Base-by-base conservation (phyloP, 1,140 invertebrate genomes). In the Lasaia peninsularis region DNA sequence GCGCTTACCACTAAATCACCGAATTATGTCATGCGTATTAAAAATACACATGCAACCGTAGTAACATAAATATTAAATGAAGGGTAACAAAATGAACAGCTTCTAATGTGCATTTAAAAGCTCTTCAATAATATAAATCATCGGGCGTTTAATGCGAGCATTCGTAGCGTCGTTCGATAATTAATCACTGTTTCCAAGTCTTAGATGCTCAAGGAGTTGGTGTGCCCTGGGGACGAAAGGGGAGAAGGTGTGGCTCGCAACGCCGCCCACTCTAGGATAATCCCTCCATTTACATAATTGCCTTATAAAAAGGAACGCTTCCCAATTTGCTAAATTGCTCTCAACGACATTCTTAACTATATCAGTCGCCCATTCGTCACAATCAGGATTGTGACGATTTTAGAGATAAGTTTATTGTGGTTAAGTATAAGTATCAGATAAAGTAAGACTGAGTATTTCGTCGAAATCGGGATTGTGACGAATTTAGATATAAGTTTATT, bases 221-320 rank as follows among this genome's bases (percentile, higher is more conserved):
- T 71, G 75, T 76, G 65, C 73, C 71, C 77, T 52, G 57, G 71
- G 69, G 75, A 73, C 64, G 73, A 75, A 77, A 79, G 77, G 79
- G 77, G 75, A 73, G 73, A 75, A 69, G 80, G 84, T 73, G 84
- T 78, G 82, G 75, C 76, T 66, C 71, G 65, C 67, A 73, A 78
- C 78, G 67, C 82, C 83, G 77, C 83, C 83, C 74, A 82, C 73
- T 74, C 69, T 75, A 67, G 77, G 75, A 85, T 86, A 86, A 88
- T 86, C 82, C 78, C 75, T 75, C 85, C 81, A 88, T 88, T 88
- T 88, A 88, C 85, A 88, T 88, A 88, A 88, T 88, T 88, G 83
- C 76, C 79, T 81, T 84, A 88, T 86, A 88, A 88, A 88, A 88
- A 86, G 67, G 73, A 80, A 75, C 74, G 81, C 75, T 86, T 86